A percentile compares a stretch with the other conserved stretches of the same genome.
phyloP scores from a whole-genome alignment of 2,888 invertebrate species.

The Alitta virens region DNA sequence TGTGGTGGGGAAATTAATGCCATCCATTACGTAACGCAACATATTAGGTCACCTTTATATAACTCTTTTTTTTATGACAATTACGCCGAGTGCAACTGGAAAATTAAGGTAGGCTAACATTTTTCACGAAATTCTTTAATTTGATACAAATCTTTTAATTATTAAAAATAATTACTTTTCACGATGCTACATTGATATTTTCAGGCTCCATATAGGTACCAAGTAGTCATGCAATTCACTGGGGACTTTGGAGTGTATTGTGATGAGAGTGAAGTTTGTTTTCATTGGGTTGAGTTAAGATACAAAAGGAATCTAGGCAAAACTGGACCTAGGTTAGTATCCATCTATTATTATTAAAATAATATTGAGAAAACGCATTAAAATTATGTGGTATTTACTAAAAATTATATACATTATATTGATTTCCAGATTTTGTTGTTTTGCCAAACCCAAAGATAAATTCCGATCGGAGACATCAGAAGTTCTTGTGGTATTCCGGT shows the following conservation, averaged over 20 bases:
- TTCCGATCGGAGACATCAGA: background rate
- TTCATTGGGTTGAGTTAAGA: conserved; percentile 20
- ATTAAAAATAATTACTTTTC: no score
- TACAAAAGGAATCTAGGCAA: conserved; percentile 5
- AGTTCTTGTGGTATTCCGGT: background rate
- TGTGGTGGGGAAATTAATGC: no score
- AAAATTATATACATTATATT: no score
- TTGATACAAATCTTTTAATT: no score
- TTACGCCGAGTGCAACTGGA: no score
- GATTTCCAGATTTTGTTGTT: background rate
- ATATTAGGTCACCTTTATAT: no score
- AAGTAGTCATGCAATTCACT: conserved; percentile 17
- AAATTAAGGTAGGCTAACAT: conserved; percentile 14
- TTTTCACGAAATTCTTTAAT: background rate
- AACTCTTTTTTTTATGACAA: no score
- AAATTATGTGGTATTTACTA: background rate
- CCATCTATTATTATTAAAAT: no score
- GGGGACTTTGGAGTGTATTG: conserved; percentile 24
- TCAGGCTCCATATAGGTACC: conserved; percentile 19
- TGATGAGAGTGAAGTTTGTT: conserved; percentile 4
- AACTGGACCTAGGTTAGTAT: conserved; percentile 18
- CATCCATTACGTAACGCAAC: background rate
- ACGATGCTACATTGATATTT: no score
- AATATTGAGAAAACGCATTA: no score
- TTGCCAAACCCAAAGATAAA: background rate